A percentile compares a stretch with the other conserved stretches of the same genome.
phyloP scores from a whole-genome alignment of 2,797 vertebrate species.

The Antennarius maculatus region DNA sequence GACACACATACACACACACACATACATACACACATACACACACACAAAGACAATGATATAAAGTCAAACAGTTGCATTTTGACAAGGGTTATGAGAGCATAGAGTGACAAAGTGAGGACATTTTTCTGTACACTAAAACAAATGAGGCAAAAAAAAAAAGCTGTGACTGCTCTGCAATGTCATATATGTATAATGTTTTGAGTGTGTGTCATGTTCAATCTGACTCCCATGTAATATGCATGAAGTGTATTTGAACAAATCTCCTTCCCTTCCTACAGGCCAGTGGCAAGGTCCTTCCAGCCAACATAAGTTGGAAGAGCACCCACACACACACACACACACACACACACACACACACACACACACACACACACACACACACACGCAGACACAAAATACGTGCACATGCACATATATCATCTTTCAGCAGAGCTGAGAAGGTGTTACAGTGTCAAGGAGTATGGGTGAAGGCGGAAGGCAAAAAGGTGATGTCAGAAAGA shows the following conservation, averaged over 20 bases:
- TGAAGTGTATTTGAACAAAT: conserved; percentile 67
- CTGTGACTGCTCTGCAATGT: conserved; percentile 20
- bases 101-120: conserved; percentile 21
- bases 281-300: conserved; percentile 59
- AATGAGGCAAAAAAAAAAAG: conserved; percentile 21
- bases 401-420: background rate
- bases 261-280: conserved; percentile 38
- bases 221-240: conserved; percentile 73
- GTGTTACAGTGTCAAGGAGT: conserved; percentile 45
- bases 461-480: conserved; percentile 25
- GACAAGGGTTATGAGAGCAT: conserved; percentile 4
- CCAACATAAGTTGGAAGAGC: conserved; percentile 41
- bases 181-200: conserved; percentile 22
- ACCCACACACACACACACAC: conserved; percentile 6
- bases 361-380: too few relatives aligned
- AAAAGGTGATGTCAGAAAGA: background rate
- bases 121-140: conserved; percentile 22
- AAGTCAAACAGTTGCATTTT: conserved; percentile 29
- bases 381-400: conserved; percentile 10
- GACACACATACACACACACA: background rate
- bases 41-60: conserved; percentile 21
- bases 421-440: conserved; percentile 43
- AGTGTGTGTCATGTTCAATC: conserved; percentile 42
- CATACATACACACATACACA: background rate
- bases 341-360: conserved; percentile 12